Base-by-base conservation (phyloP, 2,113 vertebrate genomes). In the Gobiocypris rarus region DNA sequence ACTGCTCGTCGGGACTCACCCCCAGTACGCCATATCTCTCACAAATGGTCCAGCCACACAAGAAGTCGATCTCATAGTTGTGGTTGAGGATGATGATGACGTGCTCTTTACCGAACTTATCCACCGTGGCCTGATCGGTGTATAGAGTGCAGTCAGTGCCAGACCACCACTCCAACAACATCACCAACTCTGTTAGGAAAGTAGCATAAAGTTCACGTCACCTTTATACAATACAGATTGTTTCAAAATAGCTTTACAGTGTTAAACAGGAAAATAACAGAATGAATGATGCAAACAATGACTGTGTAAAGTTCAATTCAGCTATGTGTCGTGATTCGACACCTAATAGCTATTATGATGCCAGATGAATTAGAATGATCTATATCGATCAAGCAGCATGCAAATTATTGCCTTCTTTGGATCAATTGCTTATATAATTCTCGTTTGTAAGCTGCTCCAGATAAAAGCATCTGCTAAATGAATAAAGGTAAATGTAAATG, bases 131-230 rank as follows among this genome's bases (percentile, higher is more conserved):
- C 91, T 96, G 95, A 81, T 99, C 97, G 0, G 95, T 95, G 94
- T 98, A 99, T 26, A 99, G 93, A 0, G 95, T 98, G 90, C 98
- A 99, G 5, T 97, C 96, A 9, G 98, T 99, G 89, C 96, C 95
- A 0, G 98, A 99, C 98, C 98, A 99, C 97, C 97, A 99, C 91
- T 99, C 98, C 92, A 99, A 93, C 87, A 99, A 93, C 97, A 99
- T 97, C 84, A 99, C 98, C 93, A 99, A 91, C 93, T 99, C 98
- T 98, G 88, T 54, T 0, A 9, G 80, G 41, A 78, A 24, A 74
- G 78, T 1, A 19, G 45, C 14, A 52, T 26, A 75, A 45, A 28
- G 24, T 14, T 19, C 63, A 34, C 14, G 6, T 67, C 28, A 34
- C 6, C 52, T 22, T 54, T 54, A 19, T 19, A 19, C 17, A 54